Percentiles rank a stretch among this genome's conserved stretches.
These are phyloP conservation scores for Cisticola juncidis DNA, from an alignment of 2,113 vertebrate genomes.

Conservation along the genomic window DNA sequence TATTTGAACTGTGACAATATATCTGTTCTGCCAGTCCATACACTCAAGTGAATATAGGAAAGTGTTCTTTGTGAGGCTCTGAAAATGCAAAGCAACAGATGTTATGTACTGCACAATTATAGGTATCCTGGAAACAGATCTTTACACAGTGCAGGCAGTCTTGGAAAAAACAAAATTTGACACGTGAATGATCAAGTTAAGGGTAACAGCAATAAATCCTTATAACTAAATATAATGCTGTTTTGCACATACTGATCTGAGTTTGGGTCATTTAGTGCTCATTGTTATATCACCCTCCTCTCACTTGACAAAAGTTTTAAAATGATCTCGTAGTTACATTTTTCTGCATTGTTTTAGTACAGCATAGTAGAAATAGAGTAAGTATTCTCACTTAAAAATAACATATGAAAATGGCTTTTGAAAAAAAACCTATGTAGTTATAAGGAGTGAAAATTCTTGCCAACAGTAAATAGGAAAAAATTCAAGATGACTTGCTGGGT, in stretches of 20 bases:
- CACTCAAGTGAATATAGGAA: constrained; percentile 23
- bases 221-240: constrained; percentile 47
- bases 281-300: neutral
- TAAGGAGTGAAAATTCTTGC: neutral
- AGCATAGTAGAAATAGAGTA: neutral
- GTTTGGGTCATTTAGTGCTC: neutral
- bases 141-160: constrained; percentile 68
- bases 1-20: constrained; percentile 55
- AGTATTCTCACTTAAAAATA: neutral
- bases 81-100: constrained; percentile 79
- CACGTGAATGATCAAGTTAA: constrained; percentile 67
- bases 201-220: constrained; percentile 67
- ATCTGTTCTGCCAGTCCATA: constrained; percentile 52
- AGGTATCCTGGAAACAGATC: constrained; percentile 79
- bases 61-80: constrained; percentile 39
- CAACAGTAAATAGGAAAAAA: neutral
- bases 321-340: neutral
- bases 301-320: neutral
- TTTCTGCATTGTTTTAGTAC: neutral
- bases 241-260: constrained; percentile 33
- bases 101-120: constrained; percentile 66
- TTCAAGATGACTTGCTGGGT: neutral
- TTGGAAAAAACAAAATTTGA: constrained; percentile 75
- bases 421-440: neutral
- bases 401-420: neutral